phyloP scores from a whole-genome alignment of 2,797 vertebrate species.

The Poeciliopsis infans region DNA sequence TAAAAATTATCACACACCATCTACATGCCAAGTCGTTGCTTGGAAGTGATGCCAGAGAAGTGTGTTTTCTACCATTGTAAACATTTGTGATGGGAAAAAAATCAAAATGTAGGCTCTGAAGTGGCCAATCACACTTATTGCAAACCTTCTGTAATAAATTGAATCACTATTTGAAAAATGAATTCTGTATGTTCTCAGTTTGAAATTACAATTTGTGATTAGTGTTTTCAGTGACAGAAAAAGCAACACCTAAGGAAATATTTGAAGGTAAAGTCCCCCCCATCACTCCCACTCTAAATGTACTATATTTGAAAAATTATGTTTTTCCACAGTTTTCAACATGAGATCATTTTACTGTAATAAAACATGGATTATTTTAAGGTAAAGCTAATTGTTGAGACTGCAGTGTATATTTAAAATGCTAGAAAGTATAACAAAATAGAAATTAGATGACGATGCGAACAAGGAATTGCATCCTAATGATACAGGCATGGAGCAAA shows the following conservation, averaged over 20 bases:
- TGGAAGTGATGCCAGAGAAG: not conserved
- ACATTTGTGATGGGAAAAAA: too few species aligned
- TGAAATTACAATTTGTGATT: not conserved
- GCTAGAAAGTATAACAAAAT: not conserved
- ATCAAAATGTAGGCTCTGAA: not conserved
- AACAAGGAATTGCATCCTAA: not conserved
- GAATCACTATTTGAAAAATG: not conserved
- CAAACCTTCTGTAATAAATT: not conserved
- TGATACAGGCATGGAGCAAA: not conserved
- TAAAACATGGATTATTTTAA: not conserved
- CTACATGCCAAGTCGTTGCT: not conserved
- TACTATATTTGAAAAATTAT: not conserved
- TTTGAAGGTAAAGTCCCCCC: not conserved
- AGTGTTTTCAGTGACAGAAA: not conserved
- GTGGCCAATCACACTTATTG: not conserved
- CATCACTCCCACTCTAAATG: not conserved
- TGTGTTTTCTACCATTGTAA: not conserved
- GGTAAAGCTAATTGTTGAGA: not conserved
- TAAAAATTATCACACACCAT: not conserved
- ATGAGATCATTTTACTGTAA: not conserved
- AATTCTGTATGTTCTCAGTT: not conserved
- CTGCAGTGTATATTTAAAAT: not conserved
- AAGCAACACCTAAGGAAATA: not conserved
- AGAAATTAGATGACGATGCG: not conserved
- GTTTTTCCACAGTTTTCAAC: not conserved